A percentile compares a stretch with the other conserved stretches of the same genome.
phyloP scores from a whole-genome alignment of 2,113 vertebrate genomes.

The Irena cyanogastra region DNA sequence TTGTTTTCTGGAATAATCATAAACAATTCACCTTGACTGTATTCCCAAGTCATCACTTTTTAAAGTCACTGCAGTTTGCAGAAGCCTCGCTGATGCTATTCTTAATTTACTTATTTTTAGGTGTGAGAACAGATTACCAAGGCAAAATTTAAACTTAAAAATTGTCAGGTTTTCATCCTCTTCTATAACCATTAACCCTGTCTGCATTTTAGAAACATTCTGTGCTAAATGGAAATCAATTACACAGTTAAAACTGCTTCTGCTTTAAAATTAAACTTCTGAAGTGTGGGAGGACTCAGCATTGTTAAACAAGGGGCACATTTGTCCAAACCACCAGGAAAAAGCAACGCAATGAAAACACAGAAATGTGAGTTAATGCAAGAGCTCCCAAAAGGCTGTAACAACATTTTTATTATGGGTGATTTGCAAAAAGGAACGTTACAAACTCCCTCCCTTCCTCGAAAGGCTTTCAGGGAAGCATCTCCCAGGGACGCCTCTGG shows the following conservation, averaged over 20 bases:
- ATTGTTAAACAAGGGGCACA: not conserved
- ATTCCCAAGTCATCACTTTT: not conserved
- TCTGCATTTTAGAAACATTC: not conserved
- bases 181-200: not conserved
- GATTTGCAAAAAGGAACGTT: not conserved
- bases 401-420: not conserved
- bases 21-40: not conserved
- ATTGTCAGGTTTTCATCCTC: not conserved
- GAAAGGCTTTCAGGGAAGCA: not conserved
- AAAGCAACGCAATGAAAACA: not conserved
- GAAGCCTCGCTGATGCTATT: not conserved
- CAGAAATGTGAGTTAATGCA: not conserved
- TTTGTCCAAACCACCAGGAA: not conserved
- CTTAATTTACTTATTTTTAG: constrained; percentile 9
- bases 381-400: not conserved
- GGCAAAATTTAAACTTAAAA: not conserved
- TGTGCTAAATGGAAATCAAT: not conserved
- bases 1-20: not conserved
- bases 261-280: not conserved
- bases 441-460: not conserved
- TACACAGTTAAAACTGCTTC: not conserved
- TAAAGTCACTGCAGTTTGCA: not conserved
- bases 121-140: constrained; percentile 2
- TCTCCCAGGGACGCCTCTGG: not conserved
- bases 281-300: not conserved